These are phyloP conservation scores for Cacoxenus indagator DNA, from an alignment of 2,888 invertebrate species.

Conservation along the genomic window DNA sequence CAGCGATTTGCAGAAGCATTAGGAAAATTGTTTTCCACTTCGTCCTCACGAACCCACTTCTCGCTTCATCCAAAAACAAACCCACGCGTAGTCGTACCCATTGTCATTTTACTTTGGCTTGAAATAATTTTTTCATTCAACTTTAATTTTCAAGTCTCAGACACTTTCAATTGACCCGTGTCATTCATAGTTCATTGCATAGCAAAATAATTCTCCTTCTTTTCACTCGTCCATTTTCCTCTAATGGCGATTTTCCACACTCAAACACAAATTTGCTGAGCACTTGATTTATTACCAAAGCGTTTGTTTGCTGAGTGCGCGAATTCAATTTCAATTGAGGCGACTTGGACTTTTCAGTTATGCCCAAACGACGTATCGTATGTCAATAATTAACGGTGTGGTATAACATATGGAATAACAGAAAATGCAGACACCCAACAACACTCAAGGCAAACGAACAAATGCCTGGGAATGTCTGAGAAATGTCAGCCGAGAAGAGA, in stretches of 20 bases:
- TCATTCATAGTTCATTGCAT: no score
- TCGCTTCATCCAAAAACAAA: not conserved
- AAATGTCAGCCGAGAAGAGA: no score
- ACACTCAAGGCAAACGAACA: no score
- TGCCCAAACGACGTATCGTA: slow-evolving; percentile 19
- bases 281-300: not conserved
- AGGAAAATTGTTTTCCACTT: slow-evolving; percentile 56
- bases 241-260: not conserved
- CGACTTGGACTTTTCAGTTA: no score
- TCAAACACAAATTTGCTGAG: no score
- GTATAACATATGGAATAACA: slow-evolving; percentile 37
- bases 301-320: slow-evolving; percentile 27
- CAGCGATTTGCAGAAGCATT: slow-evolving; percentile 54
- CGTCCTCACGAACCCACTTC: slow-evolving; percentile 4
- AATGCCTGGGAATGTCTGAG: no score
- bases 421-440: slow-evolving; percentile 16
- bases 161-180: no score
- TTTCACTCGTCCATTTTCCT: not conserved
- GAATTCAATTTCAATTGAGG: no score
- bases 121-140: no score
- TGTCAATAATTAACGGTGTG: slow-evolving; percentile 48
- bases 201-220: no score
- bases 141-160: no score
- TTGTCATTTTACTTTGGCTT: not conserved
- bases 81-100: not conserved